Base-by-base conservation (phyloP, 1,140 invertebrate species). In the Cyclargus thomasi region DNA sequence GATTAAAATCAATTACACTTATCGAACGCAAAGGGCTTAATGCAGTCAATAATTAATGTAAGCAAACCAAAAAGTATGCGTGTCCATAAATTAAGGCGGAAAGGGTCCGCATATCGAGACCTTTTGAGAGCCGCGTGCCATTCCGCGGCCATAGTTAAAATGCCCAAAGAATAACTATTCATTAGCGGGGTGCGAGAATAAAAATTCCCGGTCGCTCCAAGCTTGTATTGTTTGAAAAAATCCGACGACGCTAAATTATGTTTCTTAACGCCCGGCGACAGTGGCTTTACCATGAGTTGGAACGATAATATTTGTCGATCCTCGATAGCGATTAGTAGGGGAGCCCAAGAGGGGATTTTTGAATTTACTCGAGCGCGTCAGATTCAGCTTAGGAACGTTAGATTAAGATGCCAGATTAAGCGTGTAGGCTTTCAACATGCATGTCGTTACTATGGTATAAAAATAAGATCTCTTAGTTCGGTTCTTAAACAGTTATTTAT, bases 71-170 rank as follows among this genome's bases (percentile, higher is more conserved):
- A 88, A 86, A 81, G 70, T 76, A 79, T 70, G 70, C 73, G 74
- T 71, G 78, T 71, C 83, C 83, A 88, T 88, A 88, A 88, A 90
- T 88, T 88, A 88, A 83, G 70, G 73, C 73, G 86, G 85, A 90
- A 88, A 88, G 84, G 86, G 76, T 78, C 80, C 77, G 82, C 78
- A 84, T 88, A 84, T 87, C 83, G 85, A 77, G 79, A 83, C 84
- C 86, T 88, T 90, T 88, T 87, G 88, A 88, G 83, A 88, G 85
- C 84, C 84, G 87, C 87, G 86, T 88, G 84, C 88, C 88, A 88
- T 88, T 84, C 88, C 85, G 72, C 75, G 72, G 75, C 85, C 88
- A 90, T 90, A 90, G 88, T 88, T 90, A 88, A 90, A 88, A 90
- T 90, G 81, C 85, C 83, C 80, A 76, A 82, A 86, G 88, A 88